phyloP scores from a whole-genome alignment of 2,888 invertebrate species.

The Tachina lurida region DNA sequence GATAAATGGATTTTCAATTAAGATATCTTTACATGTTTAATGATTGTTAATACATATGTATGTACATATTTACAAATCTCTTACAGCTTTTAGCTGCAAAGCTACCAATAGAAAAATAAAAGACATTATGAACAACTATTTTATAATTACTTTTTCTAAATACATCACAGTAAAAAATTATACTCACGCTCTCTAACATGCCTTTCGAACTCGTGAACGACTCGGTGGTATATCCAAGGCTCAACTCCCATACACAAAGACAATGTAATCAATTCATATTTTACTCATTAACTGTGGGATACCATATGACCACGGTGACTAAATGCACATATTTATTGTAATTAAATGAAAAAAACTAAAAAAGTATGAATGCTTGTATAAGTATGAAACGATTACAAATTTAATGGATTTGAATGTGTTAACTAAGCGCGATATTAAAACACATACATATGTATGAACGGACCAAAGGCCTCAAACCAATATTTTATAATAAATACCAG shows the following conservation, averaged over 20 bases:
- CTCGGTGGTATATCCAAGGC: neutral
- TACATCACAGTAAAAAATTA: neutral
- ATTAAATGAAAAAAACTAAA: conserved; percentile 44
- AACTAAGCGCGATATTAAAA: conserved; percentile 25
- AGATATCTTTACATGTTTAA: conserved; percentile 59
- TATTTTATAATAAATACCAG: conserved; percentile 17
- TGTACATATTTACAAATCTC: conserved; percentile 29
- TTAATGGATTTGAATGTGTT: conserved; percentile 31
- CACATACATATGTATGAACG: neutral
- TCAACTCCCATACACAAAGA: conserved; percentile 20
- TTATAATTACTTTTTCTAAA: conserved; percentile 44
- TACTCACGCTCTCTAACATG: neutral
- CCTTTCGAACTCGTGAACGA: neutral
- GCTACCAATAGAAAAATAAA: neutral
- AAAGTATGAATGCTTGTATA: neutral
- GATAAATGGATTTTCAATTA: conserved; percentile 66
- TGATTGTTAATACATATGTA: conserved; percentile 42
- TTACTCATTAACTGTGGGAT: conserved; percentile 63
- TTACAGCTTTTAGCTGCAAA: neutral
- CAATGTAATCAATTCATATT: conserved; percentile 35
- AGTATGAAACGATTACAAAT: conserved; percentile 35
- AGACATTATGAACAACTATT: conserved; percentile 26
- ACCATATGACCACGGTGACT: conserved; percentile 50
- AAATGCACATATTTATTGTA: conserved; percentile 59
- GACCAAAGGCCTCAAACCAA: conserved; percentile 17